Conservation (phyloP, 2,797 vertebrate genomes). For the Scolopax rusticola region DNA sequence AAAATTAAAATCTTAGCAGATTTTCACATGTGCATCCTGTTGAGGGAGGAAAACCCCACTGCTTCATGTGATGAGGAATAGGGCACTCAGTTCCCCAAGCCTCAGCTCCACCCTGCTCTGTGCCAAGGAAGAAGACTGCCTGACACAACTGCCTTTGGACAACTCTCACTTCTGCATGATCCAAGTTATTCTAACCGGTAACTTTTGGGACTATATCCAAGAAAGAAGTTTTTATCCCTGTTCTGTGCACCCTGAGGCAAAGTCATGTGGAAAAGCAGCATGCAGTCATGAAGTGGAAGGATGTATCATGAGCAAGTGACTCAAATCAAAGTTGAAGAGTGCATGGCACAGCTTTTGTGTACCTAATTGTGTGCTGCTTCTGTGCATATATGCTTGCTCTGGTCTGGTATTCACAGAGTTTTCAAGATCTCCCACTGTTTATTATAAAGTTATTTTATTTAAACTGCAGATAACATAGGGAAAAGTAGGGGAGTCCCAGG, state of each 20-base stretch:
- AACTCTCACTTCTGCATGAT: neutral
- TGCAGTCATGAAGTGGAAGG: neutral
- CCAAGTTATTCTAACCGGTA: neutral
- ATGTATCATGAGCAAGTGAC: neutral
- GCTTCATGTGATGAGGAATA: neutral
- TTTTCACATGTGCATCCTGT: neutral
- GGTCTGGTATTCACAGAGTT: neutral
- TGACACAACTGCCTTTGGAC: neutral
- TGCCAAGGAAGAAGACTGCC: neutral
- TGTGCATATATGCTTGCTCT: neutral
- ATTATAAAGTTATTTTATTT: neutral
- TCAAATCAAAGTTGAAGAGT: neutral
- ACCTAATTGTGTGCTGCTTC: neutral
- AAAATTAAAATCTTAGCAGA: neutral
- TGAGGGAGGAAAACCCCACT: neutral
- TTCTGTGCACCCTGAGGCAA: neutral
- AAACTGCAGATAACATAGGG: neutral
- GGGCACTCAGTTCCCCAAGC: neutral
- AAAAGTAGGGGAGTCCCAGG: neutral
- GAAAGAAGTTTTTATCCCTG: neutral
- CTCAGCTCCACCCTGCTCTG: neutral
- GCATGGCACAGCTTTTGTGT: neutral
- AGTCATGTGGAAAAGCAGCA: slow-evolving; percentile 3
- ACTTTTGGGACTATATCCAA: neutral
- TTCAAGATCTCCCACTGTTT: neutral